Base-by-base conservation (phyloP, 1,140 invertebrate genomes). In the Steinernema feltiae region DNA sequence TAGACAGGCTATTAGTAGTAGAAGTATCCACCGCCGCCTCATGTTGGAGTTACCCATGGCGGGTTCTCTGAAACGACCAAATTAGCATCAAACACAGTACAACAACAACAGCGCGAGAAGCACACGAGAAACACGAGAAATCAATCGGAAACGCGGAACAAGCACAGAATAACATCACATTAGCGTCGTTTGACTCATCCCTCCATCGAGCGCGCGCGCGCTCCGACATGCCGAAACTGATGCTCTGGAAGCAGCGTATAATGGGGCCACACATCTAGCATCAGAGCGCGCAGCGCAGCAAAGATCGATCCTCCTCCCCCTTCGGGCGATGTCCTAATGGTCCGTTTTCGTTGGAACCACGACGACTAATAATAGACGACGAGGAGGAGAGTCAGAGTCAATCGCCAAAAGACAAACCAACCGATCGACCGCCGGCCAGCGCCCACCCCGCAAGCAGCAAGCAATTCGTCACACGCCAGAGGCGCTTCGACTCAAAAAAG, bases 21-120 rank as follows among this genome's bases (percentile, higher is more conserved):
- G 53, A 27, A 63, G 53, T 63, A 63, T 7, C 53, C 53, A 63
- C 53, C 53, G n/a, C n/a, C n/a, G 53, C 53, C 53, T 63, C 53
- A 27, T 63, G 53, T 63, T 63, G 53, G 53, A 63, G 24, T 63
- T 7, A 63, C 53, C 53, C 53, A 63, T 63, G 12, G 53, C 53
- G 53, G 53, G 53, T n/a, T n/a, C 24, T 63, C 53, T 63, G 53
- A 63, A 63, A 63, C 53, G 18, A 41, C 7, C 35, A 41, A 7
- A 41, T 41, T 41, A 41, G 35, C 35, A 41, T 41, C 35, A 41
- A 41, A n/a, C n/a, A n/a, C n/a, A n/a, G 41, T 21, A 63, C 53
- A 27, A 27, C 15, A 63, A 7, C 7, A n/a, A n/a, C 53, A 63
- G 3, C 53, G 53, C 53, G 53, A 21, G 15, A 27, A 21, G 15